phyloP scores from a whole-genome alignment of 2,113 vertebrate genomes.

The Tetrax tetrax region DNA sequence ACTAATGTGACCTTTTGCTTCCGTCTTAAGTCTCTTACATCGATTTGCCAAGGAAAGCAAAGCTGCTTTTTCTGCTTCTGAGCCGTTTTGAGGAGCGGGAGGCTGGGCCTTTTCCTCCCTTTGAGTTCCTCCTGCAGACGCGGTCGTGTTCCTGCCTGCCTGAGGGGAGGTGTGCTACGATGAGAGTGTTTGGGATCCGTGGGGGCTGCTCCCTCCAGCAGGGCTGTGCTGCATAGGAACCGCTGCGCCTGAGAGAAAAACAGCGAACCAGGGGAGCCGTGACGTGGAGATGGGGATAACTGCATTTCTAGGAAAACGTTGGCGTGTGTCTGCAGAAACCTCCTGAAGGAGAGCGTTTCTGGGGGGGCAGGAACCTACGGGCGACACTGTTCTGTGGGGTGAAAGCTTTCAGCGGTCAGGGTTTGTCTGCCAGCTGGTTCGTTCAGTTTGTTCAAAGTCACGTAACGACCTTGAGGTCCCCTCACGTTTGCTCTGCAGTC shows the following conservation, averaged over 20 bases:
- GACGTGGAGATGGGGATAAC: background rate
- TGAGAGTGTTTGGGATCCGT: background rate
- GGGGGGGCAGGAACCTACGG: background rate
- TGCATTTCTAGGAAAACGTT: rapidly evolving
- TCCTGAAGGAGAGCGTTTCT: rapidly evolving
- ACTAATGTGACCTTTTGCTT: slow-evolving; percentile 59
- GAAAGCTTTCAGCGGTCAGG: background rate
- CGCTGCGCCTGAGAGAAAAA: background rate
- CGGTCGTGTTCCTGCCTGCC: background rate
- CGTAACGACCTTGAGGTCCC: rapidly evolving
- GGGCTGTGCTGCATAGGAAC: background rate
- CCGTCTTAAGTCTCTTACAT: slow-evolving; percentile 34
- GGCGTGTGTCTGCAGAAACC: background rate
- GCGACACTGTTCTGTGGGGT: no score
- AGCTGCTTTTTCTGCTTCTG: slow-evolving; percentile 10
- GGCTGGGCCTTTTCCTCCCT: background rate
- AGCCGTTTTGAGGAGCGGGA: background rate
- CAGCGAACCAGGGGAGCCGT: background rate
- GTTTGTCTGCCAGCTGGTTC: background rate
- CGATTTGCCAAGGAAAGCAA: slow-evolving; percentile 45
- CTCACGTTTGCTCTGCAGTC: rapidly evolving
- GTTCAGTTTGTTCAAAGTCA: background rate
- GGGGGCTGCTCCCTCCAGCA: background rate
- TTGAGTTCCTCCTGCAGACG: background rate
- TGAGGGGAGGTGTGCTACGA: background rate